Conservation (phyloP, 2,797 vertebrate species). For the Cuniculus paca region DNA sequence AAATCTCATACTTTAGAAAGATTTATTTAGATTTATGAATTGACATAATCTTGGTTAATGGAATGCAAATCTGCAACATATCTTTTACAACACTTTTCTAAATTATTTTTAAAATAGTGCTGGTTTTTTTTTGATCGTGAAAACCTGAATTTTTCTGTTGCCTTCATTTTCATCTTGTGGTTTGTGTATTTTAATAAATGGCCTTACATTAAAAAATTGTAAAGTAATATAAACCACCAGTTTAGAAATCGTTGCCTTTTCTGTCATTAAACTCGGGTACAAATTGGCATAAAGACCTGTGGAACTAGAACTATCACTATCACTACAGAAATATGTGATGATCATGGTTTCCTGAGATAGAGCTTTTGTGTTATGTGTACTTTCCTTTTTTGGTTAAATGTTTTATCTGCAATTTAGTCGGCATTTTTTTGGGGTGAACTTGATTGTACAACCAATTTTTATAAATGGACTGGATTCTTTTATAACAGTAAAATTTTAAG, state of each 20-base stretch:
- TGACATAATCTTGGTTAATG: conserved; percentile 76
- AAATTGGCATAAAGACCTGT: conserved; percentile 74
- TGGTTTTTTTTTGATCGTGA: conserved; percentile 58
- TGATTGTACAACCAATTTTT: conserved; percentile 63
- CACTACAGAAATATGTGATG: conserved; percentile 56
- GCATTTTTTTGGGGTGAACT: conserved; percentile 66
- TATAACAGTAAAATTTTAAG: conserved; percentile 58
- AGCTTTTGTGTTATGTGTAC: conserved; percentile 16
- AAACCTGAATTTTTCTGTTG: conserved; percentile 71
- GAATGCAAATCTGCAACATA: conserved; percentile 75
- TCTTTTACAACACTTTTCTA: conserved; percentile 79
- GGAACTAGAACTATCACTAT: conserved; percentile 32
- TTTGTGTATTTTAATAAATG: conserved; percentile 79
- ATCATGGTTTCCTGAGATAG: conserved; percentile 68
- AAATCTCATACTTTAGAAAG: conserved; percentile 29
- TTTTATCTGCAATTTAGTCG: conserved; percentile 65
- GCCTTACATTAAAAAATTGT: conserved; percentile 80
- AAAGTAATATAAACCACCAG: conserved; percentile 64
- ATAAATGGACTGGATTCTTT: conserved; percentile 63
- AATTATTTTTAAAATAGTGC: conserved; percentile 81
- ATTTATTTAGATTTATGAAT: conserved; percentile 63
- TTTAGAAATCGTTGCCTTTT: conserved; percentile 76
- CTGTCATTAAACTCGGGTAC: conserved; percentile 70
- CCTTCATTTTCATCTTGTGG: conserved; percentile 73
- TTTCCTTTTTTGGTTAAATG: conserved; percentile 63